Percentiles rank a stretch among this genome's conserved stretches.
Conservation (phyloP, 2,888 invertebrate genomes). For the Ormyrus labotus region DNA sequence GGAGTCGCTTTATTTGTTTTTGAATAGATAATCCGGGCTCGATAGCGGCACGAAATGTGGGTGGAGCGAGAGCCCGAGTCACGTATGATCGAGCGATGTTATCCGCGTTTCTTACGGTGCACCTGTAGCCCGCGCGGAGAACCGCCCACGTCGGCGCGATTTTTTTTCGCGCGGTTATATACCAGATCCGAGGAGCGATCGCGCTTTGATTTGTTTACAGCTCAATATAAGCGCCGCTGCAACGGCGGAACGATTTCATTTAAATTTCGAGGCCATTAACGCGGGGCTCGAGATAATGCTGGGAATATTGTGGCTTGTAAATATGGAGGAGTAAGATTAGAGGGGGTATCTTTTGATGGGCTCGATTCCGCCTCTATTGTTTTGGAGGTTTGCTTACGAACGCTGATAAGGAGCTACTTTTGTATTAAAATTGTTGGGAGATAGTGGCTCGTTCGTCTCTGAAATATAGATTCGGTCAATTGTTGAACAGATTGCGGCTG, state of each 20-base stretch:
- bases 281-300: conserved; percentile 23
- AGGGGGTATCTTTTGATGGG: not conserved
- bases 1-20: conserved; percentile 71
- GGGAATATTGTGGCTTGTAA: conserved; percentile 40
- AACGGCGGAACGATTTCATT: conserved; percentile 29
- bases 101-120: conserved; percentile 63
- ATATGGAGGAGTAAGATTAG: not conserved
- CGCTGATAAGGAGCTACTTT: no score
- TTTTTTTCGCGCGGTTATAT: not conserved
- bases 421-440: no score
- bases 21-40: conserved; percentile 71
- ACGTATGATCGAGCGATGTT: conserved; percentile 74
- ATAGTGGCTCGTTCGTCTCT: no score
- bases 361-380: no score
- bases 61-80: conserved; percentile 69
- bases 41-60: conserved; percentile 70
- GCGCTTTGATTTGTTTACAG: conserved; percentile 50
- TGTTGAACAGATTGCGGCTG: no score
- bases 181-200: conserved; percentile 11
- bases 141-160: conserved; percentile 4
- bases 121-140: conserved; percentile 65
- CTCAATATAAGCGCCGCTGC: conserved; percentile 29
- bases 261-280: conserved; percentile 40
- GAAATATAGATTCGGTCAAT: no score
- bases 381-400: no score